Evolutionary conservation across 2,888 invertebrate genomes (phyloP).

Genomic region (Napeogenes inachia): DNA sequence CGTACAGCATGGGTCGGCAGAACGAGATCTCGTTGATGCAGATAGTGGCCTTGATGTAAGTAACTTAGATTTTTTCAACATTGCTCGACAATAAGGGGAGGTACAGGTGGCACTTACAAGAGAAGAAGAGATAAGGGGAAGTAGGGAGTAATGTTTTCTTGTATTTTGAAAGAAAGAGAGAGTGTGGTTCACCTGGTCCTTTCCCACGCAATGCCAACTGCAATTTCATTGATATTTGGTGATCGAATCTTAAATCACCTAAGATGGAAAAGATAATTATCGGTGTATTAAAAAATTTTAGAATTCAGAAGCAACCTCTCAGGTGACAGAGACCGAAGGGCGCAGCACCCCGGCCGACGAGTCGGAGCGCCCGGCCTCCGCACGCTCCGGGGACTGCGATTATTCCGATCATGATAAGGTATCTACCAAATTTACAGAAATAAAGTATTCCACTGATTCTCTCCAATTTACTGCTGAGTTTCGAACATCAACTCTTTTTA

Average conservation of each 20-base stretch:
- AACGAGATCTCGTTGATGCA: constrained; percentile 55
- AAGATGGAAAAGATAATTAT: not conserved
- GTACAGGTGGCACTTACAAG: not conserved
- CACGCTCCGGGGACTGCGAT: constrained; percentile 69
- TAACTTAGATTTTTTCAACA: constrained; percentile 10
- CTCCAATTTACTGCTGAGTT: too few species aligned
- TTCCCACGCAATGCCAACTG: too few species aligned
- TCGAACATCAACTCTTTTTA: too few species aligned
- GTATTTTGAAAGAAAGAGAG: too few species aligned
- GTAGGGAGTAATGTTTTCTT: too few species aligned
- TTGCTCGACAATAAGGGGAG: not conserved
- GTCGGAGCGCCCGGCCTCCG: constrained; percentile 60
- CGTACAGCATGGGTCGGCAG: constrained; percentile 65
- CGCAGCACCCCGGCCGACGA: constrained; percentile 65
- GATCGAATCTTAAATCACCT: too few species aligned
- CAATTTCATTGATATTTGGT: too few species aligned
- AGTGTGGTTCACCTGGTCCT: too few species aligned
- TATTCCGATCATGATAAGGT: constrained; percentile 61
- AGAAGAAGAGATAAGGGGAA: too few species aligned
- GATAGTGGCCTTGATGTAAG: constrained; percentile 65
- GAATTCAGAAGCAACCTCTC: not conserved
- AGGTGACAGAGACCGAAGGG: constrained; percentile 58
- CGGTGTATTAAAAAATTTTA: too few species aligned
- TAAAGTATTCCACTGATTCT: too few species aligned
- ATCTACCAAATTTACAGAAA: constrained; percentile 2